Percentiles rank a stretch among this genome's conserved stretches.
Conservation (phyloP, 2,888 invertebrate genomes). For the Agriopis marginaria region DNA sequence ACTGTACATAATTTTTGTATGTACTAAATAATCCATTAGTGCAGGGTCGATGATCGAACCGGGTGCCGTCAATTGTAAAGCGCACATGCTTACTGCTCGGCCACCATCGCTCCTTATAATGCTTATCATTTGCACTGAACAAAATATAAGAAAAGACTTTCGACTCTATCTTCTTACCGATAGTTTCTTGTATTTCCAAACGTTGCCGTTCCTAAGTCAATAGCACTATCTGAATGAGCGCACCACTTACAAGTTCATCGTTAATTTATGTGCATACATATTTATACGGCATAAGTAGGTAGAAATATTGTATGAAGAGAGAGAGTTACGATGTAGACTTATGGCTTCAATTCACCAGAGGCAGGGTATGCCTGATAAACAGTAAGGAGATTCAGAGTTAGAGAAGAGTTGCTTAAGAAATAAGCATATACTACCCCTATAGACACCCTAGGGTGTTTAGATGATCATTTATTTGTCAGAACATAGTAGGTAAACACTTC, state of each 20-base stretch:
- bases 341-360: conserved; percentile 81
- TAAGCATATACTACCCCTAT: too few species aligned
- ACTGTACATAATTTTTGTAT: too few species aligned
- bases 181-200: conserved; percentile 24
- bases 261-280: conserved; percentile 70
- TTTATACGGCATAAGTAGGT: conserved; percentile 65
- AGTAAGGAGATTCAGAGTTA: conserved; percentile 9
- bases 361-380: conserved; percentile 9
- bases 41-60: too few species aligned
- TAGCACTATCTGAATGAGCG: conserved; percentile 40
- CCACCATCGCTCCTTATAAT: too few species aligned
- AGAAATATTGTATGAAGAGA: conserved; percentile 78
- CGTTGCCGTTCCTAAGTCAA: conserved; percentile 30
- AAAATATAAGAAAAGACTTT: neutral
- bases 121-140: neutral
- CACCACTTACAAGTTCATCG: conserved; percentile 54
- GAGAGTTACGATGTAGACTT: conserved; percentile 84
- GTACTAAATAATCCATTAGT: too few species aligned
- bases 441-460: too few species aligned
- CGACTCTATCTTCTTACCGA: neutral
- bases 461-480: too few species aligned
- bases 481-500: too few species aligned
- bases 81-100: too few species aligned
- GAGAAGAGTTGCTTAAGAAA: too few species aligned
- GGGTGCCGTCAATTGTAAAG: too few species aligned